Percentiles rank a stretch among this genome's conserved stretches.
phyloP scores from a whole-genome alignment of 1,140 invertebrate species.

The Saxidomus purpurata region DNA sequence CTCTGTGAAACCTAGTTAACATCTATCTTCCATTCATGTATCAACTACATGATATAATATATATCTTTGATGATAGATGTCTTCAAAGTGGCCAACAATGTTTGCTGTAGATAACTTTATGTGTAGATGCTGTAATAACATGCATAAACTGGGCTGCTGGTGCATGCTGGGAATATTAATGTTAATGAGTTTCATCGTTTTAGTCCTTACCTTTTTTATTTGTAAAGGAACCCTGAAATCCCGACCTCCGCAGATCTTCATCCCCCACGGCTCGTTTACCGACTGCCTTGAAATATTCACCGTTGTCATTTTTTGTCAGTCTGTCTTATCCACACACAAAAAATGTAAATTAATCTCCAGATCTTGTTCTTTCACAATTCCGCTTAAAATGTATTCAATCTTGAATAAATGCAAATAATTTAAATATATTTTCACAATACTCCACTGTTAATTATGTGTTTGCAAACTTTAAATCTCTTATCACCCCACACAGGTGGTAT shows the following conservation, averaged over 20 bases:
- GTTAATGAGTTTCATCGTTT: no score
- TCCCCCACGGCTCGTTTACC: conserved; percentile 54
- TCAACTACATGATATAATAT: no score
- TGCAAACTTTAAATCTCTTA: not conserved
- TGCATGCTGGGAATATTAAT: no score
- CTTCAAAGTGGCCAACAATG: no score
- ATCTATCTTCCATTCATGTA: no score
- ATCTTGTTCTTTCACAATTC: not conserved
- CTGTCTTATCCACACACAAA: not conserved
- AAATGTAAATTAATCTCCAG: no score
- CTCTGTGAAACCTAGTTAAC: no score
- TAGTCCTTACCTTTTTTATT: conserved; percentile 59
- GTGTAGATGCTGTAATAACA: no score
- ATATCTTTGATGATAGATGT: no score
- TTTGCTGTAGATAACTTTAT: no score
- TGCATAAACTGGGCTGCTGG: no score
- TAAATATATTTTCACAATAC: not conserved
- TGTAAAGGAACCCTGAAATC: conserved; percentile 60
- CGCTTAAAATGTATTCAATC: not conserved
- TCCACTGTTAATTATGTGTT: not conserved
- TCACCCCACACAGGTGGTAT: conserved; percentile 17
- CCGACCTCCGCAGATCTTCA: conserved; percentile 55
- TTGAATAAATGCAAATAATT: not conserved
- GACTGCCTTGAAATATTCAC: conserved; percentile 52
- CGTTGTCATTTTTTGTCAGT: conserved; percentile 10